Evolutionary conservation across 2,113 vertebrate species (phyloP).

Genomic region (Psilopsiagon aurifrons): DNA sequence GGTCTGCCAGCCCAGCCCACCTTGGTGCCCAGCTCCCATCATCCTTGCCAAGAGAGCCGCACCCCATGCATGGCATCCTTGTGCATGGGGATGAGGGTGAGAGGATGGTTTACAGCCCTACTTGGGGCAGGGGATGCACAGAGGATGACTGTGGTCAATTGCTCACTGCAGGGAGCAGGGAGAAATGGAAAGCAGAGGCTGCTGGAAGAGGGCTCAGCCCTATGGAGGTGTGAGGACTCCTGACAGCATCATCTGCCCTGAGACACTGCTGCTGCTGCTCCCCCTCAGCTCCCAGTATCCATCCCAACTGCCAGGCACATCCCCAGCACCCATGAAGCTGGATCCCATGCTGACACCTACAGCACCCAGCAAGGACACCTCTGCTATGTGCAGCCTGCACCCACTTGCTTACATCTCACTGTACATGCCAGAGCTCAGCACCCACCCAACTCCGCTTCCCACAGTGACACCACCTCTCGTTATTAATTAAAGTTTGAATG

Average conservation of each 20-base stretch:
- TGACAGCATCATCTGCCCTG: neutral
- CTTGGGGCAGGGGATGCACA: neutral
- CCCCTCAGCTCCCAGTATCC: neutral
- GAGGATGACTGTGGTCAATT: neutral
- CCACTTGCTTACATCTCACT: neutral
- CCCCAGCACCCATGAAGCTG: neutral
- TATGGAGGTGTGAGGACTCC: neutral
- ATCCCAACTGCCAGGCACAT: rapidly evolving
- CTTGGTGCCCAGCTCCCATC: neutral
- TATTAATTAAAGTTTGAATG: neutral
- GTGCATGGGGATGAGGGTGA: neutral
- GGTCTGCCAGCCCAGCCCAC: neutral
- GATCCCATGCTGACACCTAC: neutral
- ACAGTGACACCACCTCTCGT: rapidly evolving
- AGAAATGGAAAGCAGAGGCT: neutral
- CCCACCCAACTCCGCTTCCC: neutral
- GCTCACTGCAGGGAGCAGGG: neutral
- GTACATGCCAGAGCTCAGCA: neutral
- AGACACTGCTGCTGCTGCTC: neutral
- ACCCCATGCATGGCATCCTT: neutral
- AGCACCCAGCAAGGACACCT: neutral
- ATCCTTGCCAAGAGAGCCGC: rapidly evolving
- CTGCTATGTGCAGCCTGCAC: rapidly evolving
- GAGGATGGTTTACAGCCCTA: constrained; percentile 15
- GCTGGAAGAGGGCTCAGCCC: neutral